Conservation (phyloP, 2,797 vertebrate genomes). For the Capromys pilorides region DNA sequence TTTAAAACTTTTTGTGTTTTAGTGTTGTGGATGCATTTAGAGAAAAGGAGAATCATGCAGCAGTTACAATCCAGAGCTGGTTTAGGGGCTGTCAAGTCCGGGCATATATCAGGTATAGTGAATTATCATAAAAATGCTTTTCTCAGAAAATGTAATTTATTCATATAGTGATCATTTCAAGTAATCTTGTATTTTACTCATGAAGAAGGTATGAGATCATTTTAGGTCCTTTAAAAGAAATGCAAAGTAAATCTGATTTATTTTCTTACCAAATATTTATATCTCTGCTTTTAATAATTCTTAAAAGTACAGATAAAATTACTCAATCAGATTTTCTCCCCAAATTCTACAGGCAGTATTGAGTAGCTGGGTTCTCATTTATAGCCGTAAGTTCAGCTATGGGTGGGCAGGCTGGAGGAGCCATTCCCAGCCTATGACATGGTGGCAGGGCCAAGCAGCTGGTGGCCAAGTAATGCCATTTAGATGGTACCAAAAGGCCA, state of each 20-base stretch:
- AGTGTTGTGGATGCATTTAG: conserved; percentile 89
- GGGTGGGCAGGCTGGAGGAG: not conserved
- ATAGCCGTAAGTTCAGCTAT: not conserved
- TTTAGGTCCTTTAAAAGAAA: not conserved
- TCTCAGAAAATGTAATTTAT: conserved; percentile 7
- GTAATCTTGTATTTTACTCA: not conserved
- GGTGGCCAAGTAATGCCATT: not conserved
- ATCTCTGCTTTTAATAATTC: not conserved
- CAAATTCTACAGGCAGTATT: not conserved
- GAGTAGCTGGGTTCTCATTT: not conserved
- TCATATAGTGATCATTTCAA: not conserved
- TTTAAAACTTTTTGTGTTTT: conserved; percentile 32
- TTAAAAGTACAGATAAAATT: not conserved
- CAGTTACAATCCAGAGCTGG: conserved; percentile 93
- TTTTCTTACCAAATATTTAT: conserved; percentile 17
- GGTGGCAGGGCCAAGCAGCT: not conserved
- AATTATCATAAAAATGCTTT: not conserved
- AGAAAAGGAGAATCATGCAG: conserved; percentile 86
- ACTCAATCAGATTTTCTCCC: not conserved
- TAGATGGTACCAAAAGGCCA: not conserved
- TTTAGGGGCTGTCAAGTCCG: conserved; percentile 90
- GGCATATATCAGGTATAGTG: conserved; percentile 90
- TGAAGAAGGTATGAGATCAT: not conserved
- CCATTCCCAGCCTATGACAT: not conserved
- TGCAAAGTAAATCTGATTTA: not conserved